Evolutionary conservation across 1,140 invertebrate genomes (phyloP).

Genomic region (Colletes gigas): DNA sequence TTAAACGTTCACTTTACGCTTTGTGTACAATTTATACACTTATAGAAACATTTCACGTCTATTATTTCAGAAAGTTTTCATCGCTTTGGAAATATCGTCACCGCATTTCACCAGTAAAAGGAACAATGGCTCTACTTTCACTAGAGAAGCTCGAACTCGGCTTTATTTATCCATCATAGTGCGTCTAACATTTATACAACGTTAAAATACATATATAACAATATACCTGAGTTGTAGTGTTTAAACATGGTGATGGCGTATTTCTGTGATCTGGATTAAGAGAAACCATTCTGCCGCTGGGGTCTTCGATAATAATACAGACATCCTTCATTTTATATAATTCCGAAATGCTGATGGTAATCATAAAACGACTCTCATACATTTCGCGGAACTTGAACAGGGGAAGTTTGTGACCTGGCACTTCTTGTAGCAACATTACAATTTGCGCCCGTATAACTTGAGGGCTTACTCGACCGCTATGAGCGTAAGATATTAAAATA

Average conservation of each 20-base stretch:
- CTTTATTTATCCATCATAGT: conserved; percentile 62
- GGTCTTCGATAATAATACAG: conserved; percentile 87
- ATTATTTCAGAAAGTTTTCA: conserved; percentile 48
- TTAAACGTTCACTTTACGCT: conserved; percentile 16
- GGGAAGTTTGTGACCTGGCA: conserved; percentile 88
- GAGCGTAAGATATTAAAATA: conserved; percentile 89
- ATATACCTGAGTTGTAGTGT: conserved; percentile 73
- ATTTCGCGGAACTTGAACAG: conserved; percentile 93
- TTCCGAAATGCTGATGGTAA: conserved; percentile 89
- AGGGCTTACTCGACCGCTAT: conserved; percentile 84
- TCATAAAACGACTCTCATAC: conserved; percentile 91
- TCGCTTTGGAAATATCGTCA: conserved; percentile 76
- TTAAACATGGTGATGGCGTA: conserved; percentile 82
- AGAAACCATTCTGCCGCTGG: conserved; percentile 87
- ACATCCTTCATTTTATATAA: conserved; percentile 91
- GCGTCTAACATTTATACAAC: background rate
- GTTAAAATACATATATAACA: conserved; percentile 25
- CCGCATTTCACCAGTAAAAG: conserved; percentile 60
- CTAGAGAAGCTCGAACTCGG: conserved; percentile 67
- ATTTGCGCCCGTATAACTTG: conserved; percentile 86
- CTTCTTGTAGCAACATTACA: conserved; percentile 85
- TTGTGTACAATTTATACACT: background rate
- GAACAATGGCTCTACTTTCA: conserved; percentile 73
- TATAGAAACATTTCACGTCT: background rate
- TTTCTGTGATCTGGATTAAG: conserved; percentile 82